phyloP scores from a whole-genome alignment of 2,113 vertebrate genomes.

The Micronisus gabar region DNA sequence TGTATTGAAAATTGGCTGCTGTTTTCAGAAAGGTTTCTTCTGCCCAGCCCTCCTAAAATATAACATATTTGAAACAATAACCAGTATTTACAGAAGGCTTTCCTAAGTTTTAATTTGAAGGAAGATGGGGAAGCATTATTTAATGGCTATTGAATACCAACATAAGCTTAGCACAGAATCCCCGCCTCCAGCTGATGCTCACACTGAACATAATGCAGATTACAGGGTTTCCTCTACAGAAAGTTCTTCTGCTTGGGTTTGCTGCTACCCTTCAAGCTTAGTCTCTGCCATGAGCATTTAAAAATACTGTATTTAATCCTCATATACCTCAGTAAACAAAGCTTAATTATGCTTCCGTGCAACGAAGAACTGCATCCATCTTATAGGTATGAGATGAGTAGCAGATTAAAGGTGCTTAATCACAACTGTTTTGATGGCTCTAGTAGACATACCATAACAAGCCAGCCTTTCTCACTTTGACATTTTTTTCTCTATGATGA shows the following conservation, averaged over 20 bases:
- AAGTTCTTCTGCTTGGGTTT: neutral
- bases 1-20: neutral
- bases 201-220: accelerated
- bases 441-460: neutral
- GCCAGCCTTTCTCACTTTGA: neutral
- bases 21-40: neutral
- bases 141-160: neutral
- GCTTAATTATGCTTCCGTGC: neutral
- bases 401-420: neutral
- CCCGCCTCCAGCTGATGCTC: neutral
- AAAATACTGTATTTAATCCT: neutral
- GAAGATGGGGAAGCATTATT: neutral
- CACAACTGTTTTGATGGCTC: neutral
- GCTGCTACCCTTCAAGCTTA: neutral
- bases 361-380: neutral
- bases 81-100: neutral
- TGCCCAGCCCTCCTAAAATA: neutral
- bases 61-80: neutral
- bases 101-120: neutral
- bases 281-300: neutral
- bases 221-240: neutral
- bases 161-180: neutral
- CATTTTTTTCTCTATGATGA: neutral
- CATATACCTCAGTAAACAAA: neutral
- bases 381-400: neutral